Evolutionary conservation across 2,888 invertebrate genomes (phyloP), one percentile per base, ranked within the genome.

Genomic region (Diarsia dahlii): DNA sequence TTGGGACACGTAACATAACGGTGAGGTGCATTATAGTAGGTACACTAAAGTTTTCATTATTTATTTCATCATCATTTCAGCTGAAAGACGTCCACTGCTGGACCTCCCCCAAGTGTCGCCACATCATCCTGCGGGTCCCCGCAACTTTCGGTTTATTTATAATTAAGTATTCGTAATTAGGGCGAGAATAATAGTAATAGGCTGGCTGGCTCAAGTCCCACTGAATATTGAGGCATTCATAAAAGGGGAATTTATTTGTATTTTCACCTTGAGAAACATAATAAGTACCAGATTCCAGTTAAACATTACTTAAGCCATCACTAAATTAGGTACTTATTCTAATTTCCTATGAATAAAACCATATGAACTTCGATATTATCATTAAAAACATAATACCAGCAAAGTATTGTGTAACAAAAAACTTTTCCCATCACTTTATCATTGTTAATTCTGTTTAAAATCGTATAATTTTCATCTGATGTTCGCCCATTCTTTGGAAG

Each of bases 381-480:
- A 20, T 18, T 3, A 46, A 20, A 66, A 72, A 64, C 63, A 56
- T 50, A 71, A 63, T 45, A 5, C 20, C 50, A 34, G 28, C 54
- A 56, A 80, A 80, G 50, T 71, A 52, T 64, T 18, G 20, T n/a
- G 48, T n/a, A 65, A 76, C 52, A 62, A 71, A 71, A 64, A 78
- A 74, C 70, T 78, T 74, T 79, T 23, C 23, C 45, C 50, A 68
- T 71, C 62, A 65, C 52, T 75, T 58, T 15, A 23, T 78, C 74
- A 46, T 71, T 75, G 68, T 68, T 86, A 77, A 84, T 85, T 83
- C 78, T 39, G 45, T 60, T 81, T 71, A 72, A 68, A 71, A 73
- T 58, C 62, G 79, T 71, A 80, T 85, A 74, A 77, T 75, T 84
- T 72, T 52, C 39, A n/a, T 74, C 56, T 76, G 69, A 77, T 23